Conservation (phyloP, 2,888 invertebrate genomes). For the Drosophila anomalipes region DNA sequence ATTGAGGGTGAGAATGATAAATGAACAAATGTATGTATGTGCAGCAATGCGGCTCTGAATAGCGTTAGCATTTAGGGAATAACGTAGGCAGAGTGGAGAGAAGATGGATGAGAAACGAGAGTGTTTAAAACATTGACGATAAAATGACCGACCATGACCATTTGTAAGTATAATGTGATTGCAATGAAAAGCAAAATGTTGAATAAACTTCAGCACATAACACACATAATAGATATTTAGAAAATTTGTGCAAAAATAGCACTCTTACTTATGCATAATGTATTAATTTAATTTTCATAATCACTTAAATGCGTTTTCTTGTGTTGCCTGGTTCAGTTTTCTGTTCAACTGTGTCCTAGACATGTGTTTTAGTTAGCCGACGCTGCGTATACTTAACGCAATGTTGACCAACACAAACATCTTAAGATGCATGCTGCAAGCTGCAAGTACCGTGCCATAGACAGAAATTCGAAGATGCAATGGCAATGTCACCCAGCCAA, state of each 20-base stretch:
- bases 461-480: not conserved
- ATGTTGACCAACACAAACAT: conserved; percentile 20
- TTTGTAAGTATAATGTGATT: not conserved
- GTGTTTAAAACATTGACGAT: not conserved
- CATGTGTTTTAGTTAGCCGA: conserved; percentile 9
- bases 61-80: not conserved
- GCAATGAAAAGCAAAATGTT: not conserved
- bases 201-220: not conserved
- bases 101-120: conserved; percentile 1
- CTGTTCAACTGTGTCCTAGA: not conserved
- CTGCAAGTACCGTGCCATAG: conserved; percentile 1
- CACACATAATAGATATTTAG: not conserved
- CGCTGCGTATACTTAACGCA: conserved; percentile 37
- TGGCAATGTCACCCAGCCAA: conserved; percentile 26
- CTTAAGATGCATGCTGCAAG: conserved; percentile 27
- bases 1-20: not conserved
- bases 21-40: not conserved
- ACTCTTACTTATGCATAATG: not conserved
- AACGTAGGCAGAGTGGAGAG: not conserved
- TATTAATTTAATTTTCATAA: not conserved
- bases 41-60: not conserved
- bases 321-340: not conserved
- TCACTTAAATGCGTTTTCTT: not conserved
- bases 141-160: not conserved
- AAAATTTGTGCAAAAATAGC: not conserved